Percentiles rank a stretch among this genome's conserved stretches.
phyloP scores from a whole-genome alignment of 2,113 vertebrate species.

The Phyllostomus hastatus region DNA sequence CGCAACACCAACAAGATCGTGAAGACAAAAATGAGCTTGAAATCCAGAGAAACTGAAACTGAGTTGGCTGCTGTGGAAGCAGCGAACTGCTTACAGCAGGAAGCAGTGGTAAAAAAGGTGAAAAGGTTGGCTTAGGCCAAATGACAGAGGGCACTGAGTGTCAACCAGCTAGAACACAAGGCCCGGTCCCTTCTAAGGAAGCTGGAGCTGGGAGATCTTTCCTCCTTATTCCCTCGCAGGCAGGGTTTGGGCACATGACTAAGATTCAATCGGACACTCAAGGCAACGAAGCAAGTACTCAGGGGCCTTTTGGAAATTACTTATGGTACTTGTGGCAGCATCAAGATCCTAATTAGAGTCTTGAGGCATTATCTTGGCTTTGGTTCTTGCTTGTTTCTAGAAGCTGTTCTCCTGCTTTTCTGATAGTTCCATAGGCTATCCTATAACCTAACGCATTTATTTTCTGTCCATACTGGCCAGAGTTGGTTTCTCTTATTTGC shows the following conservation, averaged over 20 bases:
- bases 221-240: background rate
- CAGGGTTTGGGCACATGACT: background rate
- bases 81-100: background rate
- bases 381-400: background rate
- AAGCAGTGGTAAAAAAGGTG: background rate
- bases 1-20: background rate
- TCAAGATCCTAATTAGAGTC: background rate
- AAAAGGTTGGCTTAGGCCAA: background rate
- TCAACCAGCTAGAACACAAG: background rate
- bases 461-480: background rate
- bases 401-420: background rate
- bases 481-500: slow-evolving; percentile 6
- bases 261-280: background rate
- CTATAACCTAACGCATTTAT: background rate
- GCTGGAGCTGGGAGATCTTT: background rate
- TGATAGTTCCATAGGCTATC: background rate
- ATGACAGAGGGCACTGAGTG: background rate
- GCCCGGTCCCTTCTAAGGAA: background rate
- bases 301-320: background rate
- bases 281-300: background rate
- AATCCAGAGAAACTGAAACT: background rate
- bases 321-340: background rate
- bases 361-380: background rate
- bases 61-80: background rate
- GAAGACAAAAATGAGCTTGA: background rate